Evolutionary conservation across 92 coral and sea anemone species (phyloP).

Genomic region (Porites cylindrica): DNA sequence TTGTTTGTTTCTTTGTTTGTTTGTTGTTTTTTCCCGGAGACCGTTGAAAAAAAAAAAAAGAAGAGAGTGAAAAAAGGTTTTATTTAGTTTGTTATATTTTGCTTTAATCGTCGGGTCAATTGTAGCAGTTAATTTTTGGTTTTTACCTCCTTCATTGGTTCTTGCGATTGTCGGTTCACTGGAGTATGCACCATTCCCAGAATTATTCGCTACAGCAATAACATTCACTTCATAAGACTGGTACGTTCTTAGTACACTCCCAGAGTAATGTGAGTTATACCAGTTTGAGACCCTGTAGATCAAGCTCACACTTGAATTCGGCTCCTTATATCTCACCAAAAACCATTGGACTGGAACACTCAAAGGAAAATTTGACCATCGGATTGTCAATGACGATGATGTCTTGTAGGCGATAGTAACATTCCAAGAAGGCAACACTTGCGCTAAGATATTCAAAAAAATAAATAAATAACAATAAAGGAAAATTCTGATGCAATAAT

Average conservation of each 20-base stretch:
- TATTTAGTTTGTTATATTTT: too few relatives aligned
- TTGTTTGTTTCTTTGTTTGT: too few relatives aligned
- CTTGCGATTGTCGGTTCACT: neutral
- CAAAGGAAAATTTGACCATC: neutral
- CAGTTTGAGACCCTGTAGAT: neutral
- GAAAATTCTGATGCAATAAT: too few relatives aligned
- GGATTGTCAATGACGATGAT: neutral
- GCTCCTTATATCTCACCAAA: conserved; percentile 13
- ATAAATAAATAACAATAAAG: too few relatives aligned
- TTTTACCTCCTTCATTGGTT: neutral
- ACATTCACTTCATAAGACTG: conserved; percentile 11
- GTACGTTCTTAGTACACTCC: neutral
- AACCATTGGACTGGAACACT: neutral
- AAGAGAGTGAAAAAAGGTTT: too few relatives aligned
- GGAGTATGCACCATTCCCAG: neutral
- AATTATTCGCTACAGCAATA: neutral
- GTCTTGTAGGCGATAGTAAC: neutral
- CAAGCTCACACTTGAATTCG: neutral
- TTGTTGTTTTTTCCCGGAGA: too few relatives aligned
- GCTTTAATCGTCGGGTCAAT: too few relatives aligned
- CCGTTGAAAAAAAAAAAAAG: too few relatives aligned
- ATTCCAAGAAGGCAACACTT: neutral
- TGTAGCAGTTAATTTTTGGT: neutral
- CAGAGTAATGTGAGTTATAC: too few relatives aligned
- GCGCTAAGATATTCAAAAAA: neutral